Percentiles rank a stretch among this genome's conserved stretches.
Conservation (phyloP, 2,888 invertebrate genomes). For the Baronia brevicornis region DNA sequence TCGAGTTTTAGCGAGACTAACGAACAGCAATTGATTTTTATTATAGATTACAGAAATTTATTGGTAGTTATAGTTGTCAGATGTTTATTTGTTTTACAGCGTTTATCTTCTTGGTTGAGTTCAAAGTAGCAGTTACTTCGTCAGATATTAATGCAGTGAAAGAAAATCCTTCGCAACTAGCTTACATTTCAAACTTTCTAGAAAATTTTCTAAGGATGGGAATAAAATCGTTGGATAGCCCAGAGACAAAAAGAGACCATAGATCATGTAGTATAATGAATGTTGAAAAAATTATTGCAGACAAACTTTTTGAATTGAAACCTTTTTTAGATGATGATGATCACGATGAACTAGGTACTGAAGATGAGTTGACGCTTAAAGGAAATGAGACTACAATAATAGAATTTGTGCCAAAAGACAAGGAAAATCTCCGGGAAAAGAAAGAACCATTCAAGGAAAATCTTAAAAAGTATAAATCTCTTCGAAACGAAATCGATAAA, state of each 20-base stretch:
- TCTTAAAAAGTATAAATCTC: slow-evolving; percentile 38
- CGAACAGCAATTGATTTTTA: too few relatives aligned
- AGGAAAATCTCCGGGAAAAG: slow-evolving; percentile 8
- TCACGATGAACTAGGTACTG: slow-evolving; percentile 7
- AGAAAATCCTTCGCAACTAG: too few relatives aligned
- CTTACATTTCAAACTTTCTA: too few relatives aligned
- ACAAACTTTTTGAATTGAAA: slow-evolving; percentile 34
- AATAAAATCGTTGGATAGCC: too few relatives aligned
- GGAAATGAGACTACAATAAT: slow-evolving; percentile 41
- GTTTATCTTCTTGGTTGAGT: too few relatives aligned
- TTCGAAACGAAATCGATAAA: slow-evolving; percentile 34
- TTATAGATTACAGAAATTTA: too few relatives aligned
- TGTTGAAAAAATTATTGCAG: slow-evolving; percentile 29
- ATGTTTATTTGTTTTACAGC: too few relatives aligned
- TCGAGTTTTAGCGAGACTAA: too few relatives aligned
- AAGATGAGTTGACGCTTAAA: slow-evolving; percentile 26
- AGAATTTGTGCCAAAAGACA: slow-evolving; percentile 33
- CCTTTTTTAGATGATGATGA: slow-evolving; percentile 36
- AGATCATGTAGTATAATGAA: slow-evolving; percentile 15
- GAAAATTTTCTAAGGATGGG: too few relatives aligned
- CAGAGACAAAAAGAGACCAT: slow-evolving; percentile 5
- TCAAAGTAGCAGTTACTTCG: too few relatives aligned
- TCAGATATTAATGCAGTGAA: too few relatives aligned
- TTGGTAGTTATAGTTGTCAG: too few relatives aligned
- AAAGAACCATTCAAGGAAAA: slow-evolving; percentile 23